Evolutionary conservation across 2,888 invertebrate species (phyloP), one percentile per base, ranked within the genome.

Genomic region (Ceriagrion tenellum): DNA sequence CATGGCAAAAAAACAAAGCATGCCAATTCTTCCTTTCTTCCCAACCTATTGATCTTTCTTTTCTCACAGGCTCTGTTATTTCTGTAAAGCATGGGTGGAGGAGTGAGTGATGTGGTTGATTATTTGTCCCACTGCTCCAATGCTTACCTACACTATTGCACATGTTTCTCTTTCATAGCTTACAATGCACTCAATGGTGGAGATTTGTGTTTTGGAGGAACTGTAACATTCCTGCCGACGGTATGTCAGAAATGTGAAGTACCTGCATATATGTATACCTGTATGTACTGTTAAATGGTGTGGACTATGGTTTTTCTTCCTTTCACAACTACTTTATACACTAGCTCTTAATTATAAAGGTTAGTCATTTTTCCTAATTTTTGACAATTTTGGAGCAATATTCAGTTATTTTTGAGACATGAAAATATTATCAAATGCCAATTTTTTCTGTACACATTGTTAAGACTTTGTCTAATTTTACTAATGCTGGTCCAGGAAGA

Each of bases 401-500:
- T 47, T 93, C 47, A 23, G 74, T 91, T 91, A 69, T 26, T 93
- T 40, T 93, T 74, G 63, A 69, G 63, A 63, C 16, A 23, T 69
- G 69, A n/a, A 74, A 18, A 20, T 69, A 69, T 93, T 47, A 69
- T 47, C 47, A 55, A 47, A 13, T 74, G n/a, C 35, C 35, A 74
- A n/a, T 13, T 26, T 18, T 47, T 40, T 2, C 8, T 93, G 69
- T 93, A 69, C 69, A 93, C 69, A 93, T 69, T 93, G 93, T 93
- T 93, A 69, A 93, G 93, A 93, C 93, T 12, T 93, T 93, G 93
- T 93, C 93, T 93, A 81, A 81, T 81, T 35, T 93, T 74, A 93
- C 93, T 93, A 93, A 93, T 93, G 93, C 93, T 93, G 93, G 93
- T 93, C 93, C 93, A 93, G 93, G 93, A 93, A 59, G 93, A 93